Base-by-base conservation (phyloP, 2,888 invertebrate species). In the Trachelus tabidus region DNA sequence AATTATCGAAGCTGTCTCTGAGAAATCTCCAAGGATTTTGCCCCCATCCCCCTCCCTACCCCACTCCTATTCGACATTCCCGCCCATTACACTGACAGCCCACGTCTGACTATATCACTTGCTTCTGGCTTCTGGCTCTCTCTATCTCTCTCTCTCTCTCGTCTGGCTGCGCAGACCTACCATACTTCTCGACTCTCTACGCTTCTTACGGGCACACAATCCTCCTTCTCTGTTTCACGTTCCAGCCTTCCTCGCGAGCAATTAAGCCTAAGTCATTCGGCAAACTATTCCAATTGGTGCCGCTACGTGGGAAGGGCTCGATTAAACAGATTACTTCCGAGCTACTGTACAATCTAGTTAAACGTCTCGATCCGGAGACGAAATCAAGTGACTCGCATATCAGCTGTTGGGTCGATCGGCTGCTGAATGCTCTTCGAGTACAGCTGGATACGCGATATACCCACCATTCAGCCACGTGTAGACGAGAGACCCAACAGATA, bases 1-100 rank as follows among this genome's bases (percentile, higher is more conserved):
- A 90, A 90, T 90, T 90, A 88, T 87, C 88, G 84, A 86, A 87
- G 88, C 87, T 88, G 84, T 76, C 71, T 73, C 73, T 75, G 40
- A 68, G 77, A 78, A 75, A 73, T 11, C 68, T 71, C 75, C 71
- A 31, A 69, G 68, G n/a, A 73, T 30, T 69, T 69, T 30, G 30
- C 12, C 15, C 15, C 11, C 30, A 3, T 12, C 69, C n/a, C 30
- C n/a, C 69, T 0, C 69, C 69, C 69, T 31, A 12, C n/a, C n/a
- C 9, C 69, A 0, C 69, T 30, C 1, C 12, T 11, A 69, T 33
- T 69, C 69, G 30, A 69, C 30, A 4, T 69, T 69, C 69, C 69
- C 30, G 69, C 11, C 30, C 69, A 40, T 40, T 40, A 40, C 40
- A 15, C 40, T 40, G 40, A 15, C 40, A 40, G 40, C 15, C 1